Evolutionary conservation across 2,888 invertebrate species (phyloP), one percentile per base, ranked within the genome.

Genomic region (Perizoma flavofasciatum): DNA sequence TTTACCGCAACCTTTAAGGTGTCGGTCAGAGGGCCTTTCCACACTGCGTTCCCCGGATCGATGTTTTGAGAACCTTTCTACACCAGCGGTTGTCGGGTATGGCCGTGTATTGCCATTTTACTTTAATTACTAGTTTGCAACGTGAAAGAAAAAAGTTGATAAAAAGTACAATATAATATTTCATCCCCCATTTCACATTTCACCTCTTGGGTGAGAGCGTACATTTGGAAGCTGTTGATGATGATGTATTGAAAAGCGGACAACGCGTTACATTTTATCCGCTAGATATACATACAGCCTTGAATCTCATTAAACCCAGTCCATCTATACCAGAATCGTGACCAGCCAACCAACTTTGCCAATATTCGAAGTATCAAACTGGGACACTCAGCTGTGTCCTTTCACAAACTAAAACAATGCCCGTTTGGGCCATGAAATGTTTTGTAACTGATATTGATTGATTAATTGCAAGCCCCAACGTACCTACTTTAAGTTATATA

Each of bases 371-470:
- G 76, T 74, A 71, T 67, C 75, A 76, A 63, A 78, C 76, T 78
- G 73, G 74, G 72, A 71, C 79, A 73, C 72, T 77, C 81, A 79
- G 77, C 79, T 81, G 79, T 78, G 78, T 77, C 75, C 75, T 75
- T 73, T 69, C 73, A 66, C 70, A 68, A 77, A 78, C 69, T 77
- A 70, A 70, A 71, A 76, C 78, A 74, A 75, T 70, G 71, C 72
- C 66, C 60, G 68, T 70, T 67, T 53, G 61, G 59, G 43, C 59
- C 56, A 44, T 47, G 54, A 56, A 61, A 50, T 59, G 65, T 69
- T 67, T 57, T 55, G 55, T 58, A 61, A 59, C 60, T 7, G 59
- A 51, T 65, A 65, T 63, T 65, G 63, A 63, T 63, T 65, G 65
- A 65, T 67, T 63, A 47, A 52, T 52, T 22, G 22, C 22, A 22